Evolutionary conservation across 2,797 vertebrate genomes (phyloP).

Genomic region (Anisognathus igniventris): DNA sequence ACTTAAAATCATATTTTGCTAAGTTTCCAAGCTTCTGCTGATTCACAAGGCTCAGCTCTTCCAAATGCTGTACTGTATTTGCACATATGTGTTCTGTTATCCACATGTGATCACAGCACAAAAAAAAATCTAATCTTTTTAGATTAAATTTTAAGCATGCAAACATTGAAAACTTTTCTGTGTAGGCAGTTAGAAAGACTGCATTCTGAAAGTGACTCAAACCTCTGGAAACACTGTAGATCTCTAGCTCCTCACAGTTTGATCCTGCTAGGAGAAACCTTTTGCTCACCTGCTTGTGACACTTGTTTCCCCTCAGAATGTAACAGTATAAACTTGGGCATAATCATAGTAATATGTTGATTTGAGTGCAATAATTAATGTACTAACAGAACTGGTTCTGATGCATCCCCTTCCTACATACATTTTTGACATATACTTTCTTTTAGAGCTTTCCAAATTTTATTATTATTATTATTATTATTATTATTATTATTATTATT

Average conservation of each 20-base stretch:
- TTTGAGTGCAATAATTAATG: not conserved
- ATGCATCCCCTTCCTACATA: not conserved
- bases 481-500: not conserved
- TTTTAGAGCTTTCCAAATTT: not conserved
- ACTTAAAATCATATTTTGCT: not conserved
- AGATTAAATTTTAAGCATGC: not conserved
- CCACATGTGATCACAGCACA: not conserved
- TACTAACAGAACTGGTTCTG: not conserved
- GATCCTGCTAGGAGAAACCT: not conserved
- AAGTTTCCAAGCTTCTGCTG: not conserved
- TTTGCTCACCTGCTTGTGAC: not conserved
- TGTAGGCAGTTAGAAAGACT: not conserved
- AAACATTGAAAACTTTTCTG: not conserved
- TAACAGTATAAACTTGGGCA: not conserved
- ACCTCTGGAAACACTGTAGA: not conserved
- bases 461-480: not conserved
- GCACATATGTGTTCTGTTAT: not conserved
- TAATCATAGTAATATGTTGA: not conserved
- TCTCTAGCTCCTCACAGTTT: not conserved
- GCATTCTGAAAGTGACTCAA: not conserved
- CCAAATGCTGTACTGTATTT: accelerated
- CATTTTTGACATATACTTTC: not conserved
- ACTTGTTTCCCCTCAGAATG: not conserved
- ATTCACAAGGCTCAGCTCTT: not conserved
- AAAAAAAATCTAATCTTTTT: not conserved